These are phyloP conservation scores for Pogonocherus hispidulus DNA, from an alignment of 2,888 invertebrate species.

Conservation along the genomic window DNA sequence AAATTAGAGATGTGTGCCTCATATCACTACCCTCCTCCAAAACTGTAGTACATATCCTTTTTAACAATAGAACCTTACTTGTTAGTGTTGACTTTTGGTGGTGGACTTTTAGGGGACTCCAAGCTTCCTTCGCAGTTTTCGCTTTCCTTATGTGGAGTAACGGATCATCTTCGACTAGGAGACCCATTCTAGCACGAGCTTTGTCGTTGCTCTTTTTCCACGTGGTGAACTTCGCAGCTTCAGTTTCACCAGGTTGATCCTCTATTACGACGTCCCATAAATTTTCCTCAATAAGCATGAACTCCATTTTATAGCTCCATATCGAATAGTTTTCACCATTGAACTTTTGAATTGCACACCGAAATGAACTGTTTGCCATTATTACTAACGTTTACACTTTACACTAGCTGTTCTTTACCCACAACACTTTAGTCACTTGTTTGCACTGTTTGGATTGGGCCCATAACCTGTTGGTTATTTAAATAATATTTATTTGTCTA, in stretches of 20 bases:
- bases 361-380: too few relatives aligned
- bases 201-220: too few relatives aligned
- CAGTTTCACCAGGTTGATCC: neutral
- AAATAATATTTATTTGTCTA: too few relatives aligned
- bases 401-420: neutral
- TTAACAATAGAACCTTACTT: too few relatives aligned
- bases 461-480: neutral
- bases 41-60: neutral
- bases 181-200: too few relatives aligned
- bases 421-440: neutral
- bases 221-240: neutral
- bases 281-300: neutral
- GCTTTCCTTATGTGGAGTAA: neutral
- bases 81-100: neutral
- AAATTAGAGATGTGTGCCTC: neutral
- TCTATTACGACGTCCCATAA: neutral
- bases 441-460: neutral
- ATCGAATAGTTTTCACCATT: too few relatives aligned
- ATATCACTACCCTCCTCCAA: neutral
- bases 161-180: neutral
- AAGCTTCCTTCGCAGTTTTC: neutral
- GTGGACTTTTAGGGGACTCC: neutral
- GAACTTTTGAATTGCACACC: too few relatives aligned
- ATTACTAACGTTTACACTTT: too few relatives aligned
- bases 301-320: neutral